Conservation (phyloP, 2,113 vertebrate genomes). For the Xiphophorus maculatus region DNA sequence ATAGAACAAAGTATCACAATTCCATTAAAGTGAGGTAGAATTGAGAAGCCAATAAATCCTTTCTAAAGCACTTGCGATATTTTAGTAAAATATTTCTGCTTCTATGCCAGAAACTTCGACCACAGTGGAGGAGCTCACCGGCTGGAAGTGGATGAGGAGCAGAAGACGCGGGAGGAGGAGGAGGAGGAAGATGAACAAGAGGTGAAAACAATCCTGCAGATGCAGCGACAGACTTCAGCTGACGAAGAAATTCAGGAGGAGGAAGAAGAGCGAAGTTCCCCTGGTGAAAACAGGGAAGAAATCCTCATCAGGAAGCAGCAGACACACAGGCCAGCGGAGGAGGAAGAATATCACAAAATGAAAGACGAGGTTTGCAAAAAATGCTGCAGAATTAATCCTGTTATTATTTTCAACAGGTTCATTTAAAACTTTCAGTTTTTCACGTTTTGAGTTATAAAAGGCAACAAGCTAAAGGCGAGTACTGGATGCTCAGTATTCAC, state of each 20-base stretch:
- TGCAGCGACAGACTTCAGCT: constrained; percentile 1
- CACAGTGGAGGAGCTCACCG: constrained; percentile 44
- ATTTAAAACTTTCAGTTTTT: not conserved
- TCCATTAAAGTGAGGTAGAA: not conserved
- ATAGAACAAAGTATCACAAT: not conserved
- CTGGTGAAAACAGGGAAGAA: constrained; percentile 19
- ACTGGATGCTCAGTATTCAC: too few species aligned
- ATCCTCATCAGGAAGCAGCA: constrained; percentile 19
- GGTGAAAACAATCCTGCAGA: constrained; percentile 14
- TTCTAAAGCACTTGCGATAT: not conserved
- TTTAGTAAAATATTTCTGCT: not conserved
- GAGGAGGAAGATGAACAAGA: constrained; percentile 9
- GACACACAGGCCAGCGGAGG: not conserved
- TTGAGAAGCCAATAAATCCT: not conserved
- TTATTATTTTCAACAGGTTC: not conserved
- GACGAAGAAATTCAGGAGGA: constrained; percentile 38
- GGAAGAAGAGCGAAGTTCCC: constrained; percentile 43
- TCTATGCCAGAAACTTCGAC: not conserved
- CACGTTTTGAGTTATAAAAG: too few species aligned
- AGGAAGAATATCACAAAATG: constrained; percentile 1
- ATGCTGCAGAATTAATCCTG: not conserved
- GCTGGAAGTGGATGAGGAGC: constrained; percentile 27
- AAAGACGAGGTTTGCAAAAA: constrained; percentile 38
- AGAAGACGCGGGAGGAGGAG: constrained; percentile 19
- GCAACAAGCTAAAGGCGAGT: too few species aligned